Evolutionary conservation across 2,113 vertebrate species (phyloP), one percentile per base, ranked within the genome.

Genomic region (Antennarius striatus): DNA sequence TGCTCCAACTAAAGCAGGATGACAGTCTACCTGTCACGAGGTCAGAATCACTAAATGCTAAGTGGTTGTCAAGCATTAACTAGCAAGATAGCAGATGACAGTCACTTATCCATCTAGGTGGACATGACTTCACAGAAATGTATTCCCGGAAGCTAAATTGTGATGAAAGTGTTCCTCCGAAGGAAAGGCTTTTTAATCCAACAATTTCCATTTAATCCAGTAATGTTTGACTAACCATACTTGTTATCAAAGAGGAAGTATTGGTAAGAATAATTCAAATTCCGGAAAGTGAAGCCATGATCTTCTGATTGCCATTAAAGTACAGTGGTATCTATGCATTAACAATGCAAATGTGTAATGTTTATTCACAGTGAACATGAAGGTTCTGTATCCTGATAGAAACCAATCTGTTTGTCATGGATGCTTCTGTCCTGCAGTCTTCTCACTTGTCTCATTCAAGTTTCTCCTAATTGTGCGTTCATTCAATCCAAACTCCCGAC

Each of bases 41-140:
- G 65, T 73, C 77, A 74, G 66, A 68, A 71, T 73, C 58, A 62
- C 67, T 63, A 58, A 71, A 81, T 75, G 76, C 56, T 68, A 73
- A 87, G 77, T 77, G 79, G 59, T 74, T 84, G 75, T 85, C 82
- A 74, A 32, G 50, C 48, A 28, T 49, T 63, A 43, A 39, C 47
- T 68, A 66, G 61, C 50, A 4, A 56, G 58, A 46, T 48, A 76
- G 55, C 46, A 14, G 72, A 63, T 74, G 68, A 79, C 72, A 80
- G 56, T 75, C 69, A 67, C 65, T 78, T 73, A 76, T 60, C 63
- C 55, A 22, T 12, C 53, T 28, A 73, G 62, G 68, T 75, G 73
- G 52, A 81, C 66, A 29, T 50, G 74, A 22, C 54, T 68, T 28
- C 54, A 67, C 59, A 56, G 40, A 59, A 16, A 65, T 52, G 57